Evolutionary conservation across 1,140 invertebrate genomes (phyloP), one percentile per base, ranked within the genome.

Genomic region (Bactericera cockerelli): DNA sequence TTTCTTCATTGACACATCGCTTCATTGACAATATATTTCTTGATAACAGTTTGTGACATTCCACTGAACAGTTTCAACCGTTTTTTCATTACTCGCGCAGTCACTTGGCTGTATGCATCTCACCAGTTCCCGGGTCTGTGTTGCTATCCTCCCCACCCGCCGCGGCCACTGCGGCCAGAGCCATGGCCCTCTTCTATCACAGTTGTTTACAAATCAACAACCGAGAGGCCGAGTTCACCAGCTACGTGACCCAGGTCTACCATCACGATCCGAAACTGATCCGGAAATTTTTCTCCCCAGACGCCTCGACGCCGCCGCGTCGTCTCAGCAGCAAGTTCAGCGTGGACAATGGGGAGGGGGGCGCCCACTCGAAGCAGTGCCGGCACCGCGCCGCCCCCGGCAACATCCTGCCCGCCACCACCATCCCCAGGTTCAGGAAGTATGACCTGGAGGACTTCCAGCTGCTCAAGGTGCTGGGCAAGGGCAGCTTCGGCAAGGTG

Each of bases 401-500:
- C 21, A 42, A 24, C 67, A 87, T 84, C 14, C 84, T 86, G 25
- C 87, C 87, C 13, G 86, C 87, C 31, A 86, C 86, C 31, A 84
- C 83, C 57, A 81, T 90, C 65, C 88, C 89, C 42, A 80, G 87
- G 65, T 93, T 91, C 76, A 80, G 87, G 66, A 91, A 90, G 70
- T 94, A 93, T 68, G 78, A 78, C 14, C 80, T 93, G 54, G 84
- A 89, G 65, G 90, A 96, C 71, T 97, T 96, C 74, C 83, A 87
- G 68, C 93, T 96, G 72, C 79, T 96, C 54, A 95, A 93, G 75
- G 89, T 97, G 16, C 75, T 97, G 2, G 93, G 93, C 33, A 96
- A 95, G 76, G 93, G 93, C 60, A 95, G 91, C 67, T 98, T 96
- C 70, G 93, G 93, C 67, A 98, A 97, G 79, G 89, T 92, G 72